phyloP scores from a whole-genome alignment of 2,113 vertebrate species.

The Caretta caretta region DNA sequence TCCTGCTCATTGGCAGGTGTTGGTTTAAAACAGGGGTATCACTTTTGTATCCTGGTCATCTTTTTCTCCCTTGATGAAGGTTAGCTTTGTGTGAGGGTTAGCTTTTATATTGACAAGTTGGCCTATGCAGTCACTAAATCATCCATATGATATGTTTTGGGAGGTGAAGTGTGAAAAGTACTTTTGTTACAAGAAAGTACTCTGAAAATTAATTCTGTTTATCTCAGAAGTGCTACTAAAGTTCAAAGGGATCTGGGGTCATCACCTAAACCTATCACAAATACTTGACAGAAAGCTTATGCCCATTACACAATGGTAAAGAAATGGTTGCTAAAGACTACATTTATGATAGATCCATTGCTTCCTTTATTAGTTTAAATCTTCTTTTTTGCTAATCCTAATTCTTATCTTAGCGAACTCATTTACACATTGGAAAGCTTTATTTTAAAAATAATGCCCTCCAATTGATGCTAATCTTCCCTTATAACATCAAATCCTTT shows the following conservation, averaged over 20 bases:
- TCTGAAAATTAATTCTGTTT: conserved; percentile 26
- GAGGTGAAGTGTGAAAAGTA: neutral
- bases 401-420: neutral
- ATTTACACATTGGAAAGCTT: neutral
- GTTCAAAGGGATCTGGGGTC: conserved; percentile 8
- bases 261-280: conserved; percentile 3
- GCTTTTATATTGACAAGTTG: neutral
- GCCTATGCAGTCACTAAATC: neutral
- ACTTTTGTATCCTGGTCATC: neutral
- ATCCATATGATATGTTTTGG: neutral
- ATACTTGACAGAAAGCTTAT: neutral
- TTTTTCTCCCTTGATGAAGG: neutral
- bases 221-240: conserved; percentile 7
- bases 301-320: neutral
- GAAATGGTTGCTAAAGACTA: neutral
- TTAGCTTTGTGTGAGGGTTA: neutral
- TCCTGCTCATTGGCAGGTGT: neutral
- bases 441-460: neutral
- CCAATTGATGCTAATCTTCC: conserved; percentile 1
- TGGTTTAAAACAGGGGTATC: neutral
- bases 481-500: conserved; percentile 5
- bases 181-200: neutral
- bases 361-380: neutral
- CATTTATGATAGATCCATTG: neutral
- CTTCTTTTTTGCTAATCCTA: neutral